These are phyloP conservation scores for Melieria omissa DNA, from an alignment of 2,888 invertebrate genomes.

Conservation along the genomic window DNA sequence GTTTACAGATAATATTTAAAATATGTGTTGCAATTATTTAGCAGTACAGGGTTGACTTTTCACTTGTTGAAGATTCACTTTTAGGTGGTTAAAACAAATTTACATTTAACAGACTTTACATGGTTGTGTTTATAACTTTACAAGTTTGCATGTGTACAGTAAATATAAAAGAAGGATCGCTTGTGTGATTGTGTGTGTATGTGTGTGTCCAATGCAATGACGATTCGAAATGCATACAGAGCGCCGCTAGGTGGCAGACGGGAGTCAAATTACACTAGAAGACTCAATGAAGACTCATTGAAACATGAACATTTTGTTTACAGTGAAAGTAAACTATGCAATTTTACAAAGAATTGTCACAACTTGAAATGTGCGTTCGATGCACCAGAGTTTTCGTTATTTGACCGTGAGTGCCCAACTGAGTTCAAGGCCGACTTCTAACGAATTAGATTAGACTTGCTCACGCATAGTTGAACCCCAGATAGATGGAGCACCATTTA, in stretches of 20 bases:
- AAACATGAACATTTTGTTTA: not conserved
- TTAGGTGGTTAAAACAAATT: not conserved
- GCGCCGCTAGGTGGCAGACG: too few relatives aligned
- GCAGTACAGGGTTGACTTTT: not conserved
- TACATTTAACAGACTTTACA: constrained; percentile 1
- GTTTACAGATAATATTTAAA: not conserved
- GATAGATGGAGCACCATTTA: constrained; percentile 63
- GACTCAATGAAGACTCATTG: too few relatives aligned
- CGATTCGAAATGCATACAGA: not conserved
- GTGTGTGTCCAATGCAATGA: not conserved
- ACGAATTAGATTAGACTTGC: too few relatives aligned
- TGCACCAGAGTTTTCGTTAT: too few relatives aligned
- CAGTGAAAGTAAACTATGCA: too few relatives aligned
- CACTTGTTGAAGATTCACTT: not conserved
- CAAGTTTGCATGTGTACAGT: not conserved
- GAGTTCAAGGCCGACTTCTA: too few relatives aligned
- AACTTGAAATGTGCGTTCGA: not conserved
- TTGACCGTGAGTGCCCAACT: too few relatives aligned
- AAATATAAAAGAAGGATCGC: not conserved
- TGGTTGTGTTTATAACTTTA: not conserved
- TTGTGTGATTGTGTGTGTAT: too few relatives aligned
- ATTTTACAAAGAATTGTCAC: not conserved
- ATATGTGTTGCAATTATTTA: not conserved
- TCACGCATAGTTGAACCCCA: constrained; percentile 56
- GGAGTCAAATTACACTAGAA: too few relatives aligned